Base-by-base conservation (phyloP, 2,797 vertebrate species). In the Sebastiscus albofasciatus region DNA sequence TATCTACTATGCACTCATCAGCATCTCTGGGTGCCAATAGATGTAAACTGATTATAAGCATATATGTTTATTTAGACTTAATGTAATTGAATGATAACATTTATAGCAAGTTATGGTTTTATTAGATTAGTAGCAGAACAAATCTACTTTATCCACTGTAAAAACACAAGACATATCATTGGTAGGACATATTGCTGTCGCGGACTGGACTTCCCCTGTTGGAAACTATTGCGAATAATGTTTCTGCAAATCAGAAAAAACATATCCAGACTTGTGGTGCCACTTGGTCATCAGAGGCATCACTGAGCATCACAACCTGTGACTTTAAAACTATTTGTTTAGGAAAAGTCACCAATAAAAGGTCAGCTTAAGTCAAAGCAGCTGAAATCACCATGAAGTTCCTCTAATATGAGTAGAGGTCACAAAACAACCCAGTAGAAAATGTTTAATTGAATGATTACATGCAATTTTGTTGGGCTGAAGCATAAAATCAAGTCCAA, bases 161-260 rank as follows among this genome's bases (percentile, higher is more conserved):
- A 82, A 55, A 79, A 72, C 36, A 76, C 29, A 14, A 66, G 29
- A 49, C 56, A 6, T 39, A 54, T 39, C 18, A 65, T 6, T 67
- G 24, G 14, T 26, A 24, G 39, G 16, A 61, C 5, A 39, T 54
- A 34, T 59, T 67, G 14, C 24, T 1, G 4, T 7, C 39, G 8
- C 8, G 29, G 22, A 56, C 11, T 61, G 12, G 26, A 52, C 16
- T 54, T 72, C 13, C 13, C 31, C 16, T 54, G 13, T 34, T 18
- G 6, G 6, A 80, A 76, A 68, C 24, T 20, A 68, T 22, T 76
- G 22, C 13, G 11, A 59, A 80, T 26, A 27, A 54, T 65, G 16
- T 56, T 34, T 42, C 18, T 66, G 42, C 11, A 71, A 18, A 46
- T 59, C 3, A 42, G 14, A 6, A 54, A 78, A 67, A 7, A 46